These are phyloP conservation scores for Ptiloglossa arizonensis DNA, from an alignment of 1,140 invertebrate species.

Conservation along the genomic window DNA sequence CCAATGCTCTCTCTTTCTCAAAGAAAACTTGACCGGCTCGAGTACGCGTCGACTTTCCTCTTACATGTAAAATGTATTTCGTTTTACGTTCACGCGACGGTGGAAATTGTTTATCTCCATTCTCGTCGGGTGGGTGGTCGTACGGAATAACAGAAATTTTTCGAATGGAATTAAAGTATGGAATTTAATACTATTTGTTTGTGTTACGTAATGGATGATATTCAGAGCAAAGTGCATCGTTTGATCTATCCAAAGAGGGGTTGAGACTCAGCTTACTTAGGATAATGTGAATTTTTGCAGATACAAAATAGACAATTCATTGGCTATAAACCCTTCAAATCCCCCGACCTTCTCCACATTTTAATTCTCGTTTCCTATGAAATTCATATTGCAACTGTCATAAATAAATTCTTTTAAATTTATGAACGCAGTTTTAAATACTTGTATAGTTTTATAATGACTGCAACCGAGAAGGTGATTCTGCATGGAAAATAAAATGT, in stretches of 20 bases:
- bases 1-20: not conserved
- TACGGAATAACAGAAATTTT: slow-evolving; percentile 50
- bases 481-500: too few species aligned
- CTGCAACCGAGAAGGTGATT: too few species aligned
- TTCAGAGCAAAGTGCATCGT: slow-evolving; percentile 58
- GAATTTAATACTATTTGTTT: slow-evolving; percentile 37
- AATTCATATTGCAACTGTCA: too few species aligned
- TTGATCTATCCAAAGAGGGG: slow-evolving; percentile 9
- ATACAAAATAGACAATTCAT: not conserved
- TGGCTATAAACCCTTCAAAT: not conserved
- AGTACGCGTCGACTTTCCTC: slow-evolving; percentile 23
- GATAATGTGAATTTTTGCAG: slow-evolving; percentile 39
- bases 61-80: too few species aligned
- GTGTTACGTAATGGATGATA: slow-evolving; percentile 71
- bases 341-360: too few species aligned
- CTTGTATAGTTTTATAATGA: too few species aligned
- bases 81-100: too few species aligned
- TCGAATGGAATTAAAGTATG: slow-evolving; percentile 45
- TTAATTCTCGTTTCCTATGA: too few species aligned
- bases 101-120: too few species aligned
- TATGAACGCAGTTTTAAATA: too few species aligned
- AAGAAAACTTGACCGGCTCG: slow-evolving; percentile 9
- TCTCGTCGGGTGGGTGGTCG: too few species aligned
- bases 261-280: slow-evolving; percentile 54
- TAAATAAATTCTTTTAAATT: too few species aligned